Base-by-base conservation (phyloP, 1,140 invertebrate genomes). In the Vanessa atalanta region DNA sequence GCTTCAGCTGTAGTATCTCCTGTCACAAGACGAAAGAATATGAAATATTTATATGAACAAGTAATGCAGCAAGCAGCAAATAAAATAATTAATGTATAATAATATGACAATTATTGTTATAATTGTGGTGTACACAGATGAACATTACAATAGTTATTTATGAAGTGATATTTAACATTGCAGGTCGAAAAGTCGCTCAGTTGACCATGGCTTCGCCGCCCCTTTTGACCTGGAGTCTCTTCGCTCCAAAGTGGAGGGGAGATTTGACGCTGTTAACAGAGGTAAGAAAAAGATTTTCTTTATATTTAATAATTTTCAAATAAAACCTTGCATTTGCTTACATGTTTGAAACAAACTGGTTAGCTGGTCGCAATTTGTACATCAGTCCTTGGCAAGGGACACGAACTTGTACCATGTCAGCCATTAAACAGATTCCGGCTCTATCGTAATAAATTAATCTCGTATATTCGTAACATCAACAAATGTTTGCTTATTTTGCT, bases 151-250 rank as follows among this genome's bases (percentile, higher is more conserved):
- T 31, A 31, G 16, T 57, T 43, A 37, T 61, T 11, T 60, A 61
- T 2, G 31, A n/a, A 61, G 23, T 31, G 2, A n/a, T 15, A 55
- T 75, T 70, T 70, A 70, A 72, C 85, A 87, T 94, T 95, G 55
- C 94, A 97, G 97, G 96, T 97, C 96, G 85, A 97, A 97, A 93
- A 97, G 97, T 88, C 95, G 96, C 79, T 97, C 96, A 81, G 97
- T 97, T 79, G 97, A 97, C 93, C 97, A 97, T 94, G 96, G 96
- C 82, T 96, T 97, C 81, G 94, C 95, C 57, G 94, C 96, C 57
- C 96, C 96, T 55, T 97, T 97, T 85, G 96, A 97, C 93, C 93
- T 97, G 91, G 96, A 97, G 75, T 95, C 96, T 26, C 94, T 97
- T 65, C 95, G 96, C 77, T 96, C 95, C 81, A 97, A 97, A 93